Base-by-base conservation (phyloP, 2,113 vertebrate species). In the Campylorhamphus procurvoides region DNA sequence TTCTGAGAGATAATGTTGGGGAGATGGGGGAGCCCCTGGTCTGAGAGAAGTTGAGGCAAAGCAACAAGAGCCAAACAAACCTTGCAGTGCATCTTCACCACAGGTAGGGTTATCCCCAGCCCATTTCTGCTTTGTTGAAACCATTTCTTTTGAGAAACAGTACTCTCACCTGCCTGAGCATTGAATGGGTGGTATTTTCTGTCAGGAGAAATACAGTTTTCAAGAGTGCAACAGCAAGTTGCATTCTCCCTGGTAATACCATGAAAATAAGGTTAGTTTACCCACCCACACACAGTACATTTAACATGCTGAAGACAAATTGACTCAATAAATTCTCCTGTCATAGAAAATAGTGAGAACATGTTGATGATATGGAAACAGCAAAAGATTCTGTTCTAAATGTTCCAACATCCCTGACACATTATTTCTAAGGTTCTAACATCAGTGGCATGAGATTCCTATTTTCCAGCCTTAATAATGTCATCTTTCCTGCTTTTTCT, bases 321-420 rank as follows among this genome's bases (percentile, higher is more conserved):
- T 79, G 85, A 87, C 76, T 93, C 89, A 87, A 69, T 95, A 94
- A 95, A 90, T 90, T 85, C 44, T 88, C 85, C 76, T 85, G 85
- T 92, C 87, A 81, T 20, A 90, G 90, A 90, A 95, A 94, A 94
- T 12, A 84, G 93, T 0, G 23, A 94, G 82, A 94, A 95, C 72
- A 53, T 35, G 60, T 64, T 86, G 87, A 81, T 90, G 84, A 90
- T 85, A 93, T 25, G 75, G 72, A 85, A 93, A 92, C 64, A 75
- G 76, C 84, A 72, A 53, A 84, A 96, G 71, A 82, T 50, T 83
- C 64, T 91, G 86, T 80, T 86, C 49, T 77, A 91, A 95, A 86
- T 42, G 89, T 81, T 93, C 64, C 60, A 84, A 64, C 55, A 55
- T 88, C 49, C 72, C 64, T 89, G 93, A 94, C 46, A 94, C 46